A percentile compares a stretch with the other conserved stretches of the same genome.
Evolutionary conservation across 1,140 invertebrate species (phyloP).

Genomic region (Globodera rostochiensis): DNA sequence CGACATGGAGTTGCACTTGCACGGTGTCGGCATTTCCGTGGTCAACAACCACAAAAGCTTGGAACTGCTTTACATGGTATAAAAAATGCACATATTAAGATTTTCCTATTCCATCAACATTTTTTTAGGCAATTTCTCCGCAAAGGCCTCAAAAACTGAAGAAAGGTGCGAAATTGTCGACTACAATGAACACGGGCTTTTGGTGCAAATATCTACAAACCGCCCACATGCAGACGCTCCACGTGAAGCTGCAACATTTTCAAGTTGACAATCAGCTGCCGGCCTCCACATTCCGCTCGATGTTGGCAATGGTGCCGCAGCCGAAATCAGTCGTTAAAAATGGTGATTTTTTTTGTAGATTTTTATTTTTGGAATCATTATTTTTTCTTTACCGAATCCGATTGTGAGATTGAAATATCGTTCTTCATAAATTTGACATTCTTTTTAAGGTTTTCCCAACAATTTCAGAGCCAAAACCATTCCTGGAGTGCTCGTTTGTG

Average conservation of each 20-base stretch:
- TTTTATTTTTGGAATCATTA: no score
- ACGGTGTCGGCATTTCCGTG: constrained; percentile 87
- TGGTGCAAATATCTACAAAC: constrained; percentile 84
- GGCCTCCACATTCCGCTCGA: constrained; percentile 88
- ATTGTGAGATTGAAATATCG: no score
- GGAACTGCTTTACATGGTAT: constrained; percentile 83
- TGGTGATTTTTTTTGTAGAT: constrained; percentile 67
- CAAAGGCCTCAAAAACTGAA: constrained; percentile 78
- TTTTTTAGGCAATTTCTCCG: constrained; percentile 70
- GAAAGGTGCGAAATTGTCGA: neutral
- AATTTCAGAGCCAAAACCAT: constrained; percentile 80
- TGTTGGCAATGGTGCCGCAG: constrained; percentile 86
- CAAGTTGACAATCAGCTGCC: constrained; percentile 70
- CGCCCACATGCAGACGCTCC: constrained; percentile 79
- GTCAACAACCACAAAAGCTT: constrained; percentile 80
- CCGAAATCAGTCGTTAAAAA: constrained; percentile 85
- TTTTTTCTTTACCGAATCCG: no score
- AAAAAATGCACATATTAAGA: neutral
- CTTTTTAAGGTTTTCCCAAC: no score
- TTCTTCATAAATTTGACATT: no score
- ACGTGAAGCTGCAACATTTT: constrained; percentile 65
- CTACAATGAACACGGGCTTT: constrained; percentile 69
- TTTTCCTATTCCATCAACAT: neutral
- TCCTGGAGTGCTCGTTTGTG: constrained; percentile 89
- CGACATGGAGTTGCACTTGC: constrained; percentile 74